phyloP scores from a whole-genome alignment of 2,113 vertebrate species.

The Mellivora capensis region DNA sequence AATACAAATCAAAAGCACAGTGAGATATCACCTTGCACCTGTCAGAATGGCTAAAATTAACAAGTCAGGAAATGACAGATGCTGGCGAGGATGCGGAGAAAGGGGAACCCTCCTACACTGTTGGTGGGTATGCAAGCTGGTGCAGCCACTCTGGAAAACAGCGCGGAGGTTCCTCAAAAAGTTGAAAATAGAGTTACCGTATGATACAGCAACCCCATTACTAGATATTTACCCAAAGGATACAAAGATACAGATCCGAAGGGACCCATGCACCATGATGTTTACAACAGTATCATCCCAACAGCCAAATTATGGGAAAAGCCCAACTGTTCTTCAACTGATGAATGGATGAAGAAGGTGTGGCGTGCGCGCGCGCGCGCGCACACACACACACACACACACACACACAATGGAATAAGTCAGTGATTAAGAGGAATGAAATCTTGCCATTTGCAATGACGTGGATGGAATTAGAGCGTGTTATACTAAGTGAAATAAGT shows the following conservation, averaged over 20 bases:
- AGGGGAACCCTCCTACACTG: background rate
- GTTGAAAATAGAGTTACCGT: background rate
- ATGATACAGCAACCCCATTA: background rate
- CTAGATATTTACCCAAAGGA: background rate
- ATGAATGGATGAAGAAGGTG: background rate
- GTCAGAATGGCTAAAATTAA: background rate
- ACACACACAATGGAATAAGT: background rate
- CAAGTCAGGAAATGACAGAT: background rate
- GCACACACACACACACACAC: background rate
- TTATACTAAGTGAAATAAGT: background rate
- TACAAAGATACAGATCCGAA: background rate
- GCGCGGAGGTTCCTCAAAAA: background rate
- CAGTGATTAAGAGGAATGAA: background rate
- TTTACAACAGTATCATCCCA: background rate
- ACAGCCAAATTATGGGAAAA: background rate
- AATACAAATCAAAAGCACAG: background rate
- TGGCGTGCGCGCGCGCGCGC: too few relatives aligned
- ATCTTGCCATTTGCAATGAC: background rate
- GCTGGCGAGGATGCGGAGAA: background rate
- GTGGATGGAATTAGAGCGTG: background rate
- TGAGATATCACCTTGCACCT: background rate
- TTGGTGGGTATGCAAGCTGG: background rate
- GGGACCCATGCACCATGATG: background rate
- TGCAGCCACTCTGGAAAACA: background rate
- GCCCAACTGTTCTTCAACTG: background rate